Evolutionary conservation across 2,888 invertebrate genomes (phyloP), one percentile per base, ranked within the genome.

Genomic region (Dione juno): DNA sequence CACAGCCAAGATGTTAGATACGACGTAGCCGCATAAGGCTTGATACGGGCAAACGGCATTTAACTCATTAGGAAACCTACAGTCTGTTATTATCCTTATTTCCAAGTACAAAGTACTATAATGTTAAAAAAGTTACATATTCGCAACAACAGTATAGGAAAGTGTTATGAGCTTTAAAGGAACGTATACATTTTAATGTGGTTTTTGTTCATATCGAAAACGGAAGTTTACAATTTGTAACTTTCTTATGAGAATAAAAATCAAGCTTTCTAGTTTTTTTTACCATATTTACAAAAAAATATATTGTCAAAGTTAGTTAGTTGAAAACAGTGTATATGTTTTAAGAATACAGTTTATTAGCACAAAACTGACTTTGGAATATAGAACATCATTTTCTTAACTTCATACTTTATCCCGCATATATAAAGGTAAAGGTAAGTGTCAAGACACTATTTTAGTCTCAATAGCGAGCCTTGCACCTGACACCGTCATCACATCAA

Each of bases 1-100:
- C 53, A 19, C 58, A 43, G 45, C 52, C 37, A 28, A 64, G 73
- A 76, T 71, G 77, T 74, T 73, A 57, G 77, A 76, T 76, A 71
- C 11, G 37, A 35, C 21, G 65, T 58, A 68, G 58, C 78, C 76
- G 67, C 73, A 76, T 77, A 77, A 71, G 76, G 78, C 66, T 67
- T 67, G 73, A 70, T 69, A 48, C 54, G 37, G 45, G 63, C n/a
- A 68, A 68, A 53, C 54, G 43, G 63, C 68, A 16, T 35, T 64
- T 48, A 28, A 5, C 13, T 50, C 40, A 16, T 48, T 35, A 50
- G 16, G 7, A 9, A 19, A 11, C 19, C 19, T 50, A 14, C 19
- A 50, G 1, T 48, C 37, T 50, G 40, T 50, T 50, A 50, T 50
- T n/a, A 16, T 14, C 50, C 40, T 64, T 64, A 64, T 50, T 50